Percentiles rank a stretch among this genome's conserved stretches.
These are phyloP conservation scores for Mesorhabditis belari DNA, from an alignment of 2,888 invertebrate species.

Conservation along the genomic window DNA sequence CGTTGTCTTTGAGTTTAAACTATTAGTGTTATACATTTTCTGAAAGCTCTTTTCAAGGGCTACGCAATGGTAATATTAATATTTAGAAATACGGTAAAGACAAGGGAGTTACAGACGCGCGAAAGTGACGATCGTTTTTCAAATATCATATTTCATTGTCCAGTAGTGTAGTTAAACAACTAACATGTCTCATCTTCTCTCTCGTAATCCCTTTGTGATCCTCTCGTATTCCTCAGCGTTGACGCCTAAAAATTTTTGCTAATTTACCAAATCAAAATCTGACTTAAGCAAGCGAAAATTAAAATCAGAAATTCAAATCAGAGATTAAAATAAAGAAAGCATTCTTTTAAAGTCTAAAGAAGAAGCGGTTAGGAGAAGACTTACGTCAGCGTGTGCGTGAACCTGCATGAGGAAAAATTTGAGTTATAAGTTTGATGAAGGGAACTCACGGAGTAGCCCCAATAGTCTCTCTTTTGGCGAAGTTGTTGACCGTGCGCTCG, in stretches of 20 bases:
- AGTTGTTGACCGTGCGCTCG: background rate
- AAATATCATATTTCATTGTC: too few relatives aligned
- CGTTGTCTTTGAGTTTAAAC: too few relatives aligned
- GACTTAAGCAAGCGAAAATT: background rate
- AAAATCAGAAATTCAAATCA: slow-evolving; percentile 1
- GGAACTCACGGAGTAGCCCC: background rate
- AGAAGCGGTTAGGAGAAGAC: background rate
- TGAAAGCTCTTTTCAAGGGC: too few relatives aligned
- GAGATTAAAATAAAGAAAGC: slow-evolving; percentile 6
- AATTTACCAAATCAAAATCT: background rate
- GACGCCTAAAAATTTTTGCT: background rate
- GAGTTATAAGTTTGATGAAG: background rate
- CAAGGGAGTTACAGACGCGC: too few relatives aligned
- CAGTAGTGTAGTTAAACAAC: background rate
- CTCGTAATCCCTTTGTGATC: background rate
- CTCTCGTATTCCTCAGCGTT: background rate
- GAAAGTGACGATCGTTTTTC: too few relatives aligned
- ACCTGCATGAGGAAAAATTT: background rate
- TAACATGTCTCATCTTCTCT: background rate
- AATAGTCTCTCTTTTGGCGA: background rate
- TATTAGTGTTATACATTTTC: too few relatives aligned
- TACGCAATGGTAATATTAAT: too few relatives aligned
- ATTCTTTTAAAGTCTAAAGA: background rate
- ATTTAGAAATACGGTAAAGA: too few relatives aligned
- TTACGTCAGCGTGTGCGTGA: background rate